Percentiles rank a stretch among this genome's conserved stretches.
Conservation (phyloP, 2,113 vertebrate genomes). For the Vombatus ursinus region DNA sequence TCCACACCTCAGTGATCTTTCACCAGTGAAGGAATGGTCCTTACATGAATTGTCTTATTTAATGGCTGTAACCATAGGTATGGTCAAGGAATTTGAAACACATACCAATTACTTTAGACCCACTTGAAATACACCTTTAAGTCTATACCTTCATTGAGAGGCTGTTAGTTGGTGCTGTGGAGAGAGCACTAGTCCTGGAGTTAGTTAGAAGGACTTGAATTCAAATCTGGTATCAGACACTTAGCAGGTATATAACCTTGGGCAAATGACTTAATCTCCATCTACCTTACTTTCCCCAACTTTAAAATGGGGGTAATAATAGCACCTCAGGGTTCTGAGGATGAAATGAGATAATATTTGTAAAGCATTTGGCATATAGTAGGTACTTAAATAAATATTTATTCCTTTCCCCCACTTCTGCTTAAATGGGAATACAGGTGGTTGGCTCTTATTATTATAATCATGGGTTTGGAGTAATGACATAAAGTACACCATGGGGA, state of each 20-base stretch:
- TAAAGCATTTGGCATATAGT: not conserved
- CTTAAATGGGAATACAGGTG: not conserved
- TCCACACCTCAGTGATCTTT: not conserved
- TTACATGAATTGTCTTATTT: not conserved
- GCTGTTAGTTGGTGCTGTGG: not conserved
- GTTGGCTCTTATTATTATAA: not conserved
- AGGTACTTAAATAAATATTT: not conserved
- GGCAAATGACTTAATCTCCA: not conserved
- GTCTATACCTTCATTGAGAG: not conserved
- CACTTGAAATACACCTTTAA: not conserved
- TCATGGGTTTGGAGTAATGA: constrained; percentile 47
- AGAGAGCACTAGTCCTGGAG: not conserved
- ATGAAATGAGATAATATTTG: not conserved
- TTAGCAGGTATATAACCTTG: not conserved
- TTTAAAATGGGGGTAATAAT: not conserved
- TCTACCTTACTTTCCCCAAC: not conserved
- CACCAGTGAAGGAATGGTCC: not conserved
- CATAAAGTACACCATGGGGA: constrained; percentile 67
- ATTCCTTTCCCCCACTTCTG: not conserved
- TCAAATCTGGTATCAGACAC: not conserved
- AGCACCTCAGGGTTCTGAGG: not conserved
- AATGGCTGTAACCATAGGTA: not conserved
- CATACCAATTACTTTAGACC: not conserved
- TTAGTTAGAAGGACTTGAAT: not conserved
- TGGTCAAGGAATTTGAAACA: not conserved